A percentile compares a stretch with the other conserved stretches of the same genome.
Conservation (phyloP, 2,113 vertebrate genomes). For the Sphyrna mokarran region DNA sequence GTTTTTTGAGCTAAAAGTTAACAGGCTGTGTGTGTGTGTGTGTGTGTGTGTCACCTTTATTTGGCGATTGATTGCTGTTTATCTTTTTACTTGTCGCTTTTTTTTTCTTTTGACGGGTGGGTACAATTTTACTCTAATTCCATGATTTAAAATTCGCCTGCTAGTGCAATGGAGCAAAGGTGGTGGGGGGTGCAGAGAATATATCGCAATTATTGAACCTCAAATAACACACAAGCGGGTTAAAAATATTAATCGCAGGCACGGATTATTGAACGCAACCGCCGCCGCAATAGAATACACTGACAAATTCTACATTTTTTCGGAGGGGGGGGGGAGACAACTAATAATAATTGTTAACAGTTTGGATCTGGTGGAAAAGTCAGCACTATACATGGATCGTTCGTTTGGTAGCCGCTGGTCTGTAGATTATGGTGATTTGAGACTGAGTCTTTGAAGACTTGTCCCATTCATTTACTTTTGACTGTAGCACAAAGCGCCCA, state of each 20-base stretch:
- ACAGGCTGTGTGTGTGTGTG: background rate
- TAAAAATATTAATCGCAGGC: background rate
- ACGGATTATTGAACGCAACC: too few species aligned
- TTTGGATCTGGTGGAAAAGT: background rate
- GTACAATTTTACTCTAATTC: background rate
- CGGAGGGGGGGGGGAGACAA: background rate
- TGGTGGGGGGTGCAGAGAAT: too few species aligned
- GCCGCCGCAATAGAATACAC: too few species aligned
- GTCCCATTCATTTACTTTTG: conserved; percentile 23
- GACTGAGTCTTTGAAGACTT: conserved; percentile 27
- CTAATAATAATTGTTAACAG: conserved; percentile 10
- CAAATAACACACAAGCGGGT: background rate
- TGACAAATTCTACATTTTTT: background rate
- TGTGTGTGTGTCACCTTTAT: conserved; percentile 19
- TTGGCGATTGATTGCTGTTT: background rate
- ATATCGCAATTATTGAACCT: background rate
- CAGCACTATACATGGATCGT: conserved; percentile 3
- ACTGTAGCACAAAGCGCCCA: background rate
- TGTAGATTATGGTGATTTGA: conserved; percentile 37
- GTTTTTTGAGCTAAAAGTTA: conserved; percentile 34
- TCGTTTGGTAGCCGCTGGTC: conserved; percentile 15
- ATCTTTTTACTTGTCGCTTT: background rate
- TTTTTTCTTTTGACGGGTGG: background rate
- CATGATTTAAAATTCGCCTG: background rate
- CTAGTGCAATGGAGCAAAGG: background rate